Evolutionary conservation across 2,113 vertebrate species (phyloP).

Genomic region (Saimiri boliviensis): DNA sequence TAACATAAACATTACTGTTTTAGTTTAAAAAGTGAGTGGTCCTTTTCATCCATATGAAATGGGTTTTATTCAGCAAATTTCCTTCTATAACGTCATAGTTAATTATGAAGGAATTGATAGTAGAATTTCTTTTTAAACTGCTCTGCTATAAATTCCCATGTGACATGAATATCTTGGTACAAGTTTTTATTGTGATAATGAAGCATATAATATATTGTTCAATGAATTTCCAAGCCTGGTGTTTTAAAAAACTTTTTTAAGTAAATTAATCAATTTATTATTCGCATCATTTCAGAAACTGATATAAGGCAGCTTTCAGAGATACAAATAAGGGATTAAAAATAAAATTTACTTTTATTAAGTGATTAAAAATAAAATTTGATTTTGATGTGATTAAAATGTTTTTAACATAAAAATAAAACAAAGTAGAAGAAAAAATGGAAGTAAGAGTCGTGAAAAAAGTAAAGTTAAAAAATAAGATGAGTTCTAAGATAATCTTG

Average conservation of each 20-base stretch:
- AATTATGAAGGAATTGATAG: background rate
- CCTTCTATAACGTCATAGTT: background rate
- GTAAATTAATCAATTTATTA: background rate
- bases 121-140: background rate
- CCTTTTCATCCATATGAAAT: background rate
- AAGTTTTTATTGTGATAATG: background rate
- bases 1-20: background rate
- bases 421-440: background rate
- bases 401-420: background rate
- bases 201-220: background rate
- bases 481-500: background rate
- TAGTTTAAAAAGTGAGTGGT: background rate
- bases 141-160: background rate
- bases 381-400: background rate
- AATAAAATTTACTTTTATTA: background rate
- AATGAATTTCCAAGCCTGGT: background rate
- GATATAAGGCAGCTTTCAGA: background rate
- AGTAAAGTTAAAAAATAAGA: background rate
- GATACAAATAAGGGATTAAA: background rate
- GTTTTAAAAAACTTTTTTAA: background rate
- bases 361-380: too few relatives aligned
- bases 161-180: background rate
- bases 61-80: background rate
- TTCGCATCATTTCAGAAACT: background rate
- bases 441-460: background rate